These are phyloP conservation scores for Microchirus variegatus DNA, from an alignment of 2,797 vertebrate genomes.

Conservation along the genomic window DNA sequence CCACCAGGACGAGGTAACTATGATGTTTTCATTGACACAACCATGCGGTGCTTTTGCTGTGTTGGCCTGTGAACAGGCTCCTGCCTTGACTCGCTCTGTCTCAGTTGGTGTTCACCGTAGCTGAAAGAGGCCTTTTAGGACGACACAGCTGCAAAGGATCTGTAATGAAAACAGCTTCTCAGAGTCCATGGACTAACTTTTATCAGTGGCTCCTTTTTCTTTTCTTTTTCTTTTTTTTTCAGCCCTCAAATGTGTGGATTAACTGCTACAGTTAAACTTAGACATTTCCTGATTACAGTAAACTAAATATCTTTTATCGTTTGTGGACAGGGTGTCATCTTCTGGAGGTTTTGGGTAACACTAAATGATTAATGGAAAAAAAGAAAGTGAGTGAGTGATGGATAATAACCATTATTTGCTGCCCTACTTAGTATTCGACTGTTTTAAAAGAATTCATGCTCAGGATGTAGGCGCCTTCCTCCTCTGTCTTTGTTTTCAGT, in stretches of 20 bases:
- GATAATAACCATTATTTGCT: too few relatives aligned
- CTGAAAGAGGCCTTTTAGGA: constrained; percentile 34
- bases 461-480: not conserved
- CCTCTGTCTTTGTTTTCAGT: constrained; percentile 37
- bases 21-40: constrained; percentile 12
- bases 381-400: too few relatives aligned
- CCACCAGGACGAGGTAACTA: constrained; percentile 55
- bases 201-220: constrained; percentile 28
- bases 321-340: too few relatives aligned
- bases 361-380: too few relatives aligned
- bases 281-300: too few relatives aligned
- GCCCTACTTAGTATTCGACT: not conserved
- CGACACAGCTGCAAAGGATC: not conserved
- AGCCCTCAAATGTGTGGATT: too few relatives aligned
- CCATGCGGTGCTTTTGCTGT: constrained; percentile 37
- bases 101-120: constrained; percentile 1
- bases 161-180: constrained; percentile 10
- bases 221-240: not conserved
- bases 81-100: constrained; percentile 9
- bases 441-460: constrained; percentile 12
- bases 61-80: constrained; percentile 13
- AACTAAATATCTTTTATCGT: too few relatives aligned
- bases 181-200: constrained; percentile 15
- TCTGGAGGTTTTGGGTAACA: too few relatives aligned
- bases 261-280: too few relatives aligned